Conservation (phyloP, 2,797 vertebrate species). For the Malacoraja senta region DNA sequence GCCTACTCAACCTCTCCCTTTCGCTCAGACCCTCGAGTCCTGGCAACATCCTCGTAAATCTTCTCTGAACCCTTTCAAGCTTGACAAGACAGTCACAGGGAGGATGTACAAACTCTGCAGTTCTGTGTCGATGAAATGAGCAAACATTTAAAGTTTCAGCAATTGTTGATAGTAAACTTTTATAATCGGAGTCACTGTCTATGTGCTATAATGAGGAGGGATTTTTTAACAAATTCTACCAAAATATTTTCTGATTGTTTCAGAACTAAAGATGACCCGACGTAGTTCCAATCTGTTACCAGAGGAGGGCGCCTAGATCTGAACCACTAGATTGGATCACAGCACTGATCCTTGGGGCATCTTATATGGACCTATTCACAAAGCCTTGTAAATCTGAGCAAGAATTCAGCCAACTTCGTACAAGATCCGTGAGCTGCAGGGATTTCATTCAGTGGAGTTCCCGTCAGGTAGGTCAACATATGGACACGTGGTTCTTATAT, state of each 20-base stretch:
- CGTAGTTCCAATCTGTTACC: neutral
- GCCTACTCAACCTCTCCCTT: too few species aligned
- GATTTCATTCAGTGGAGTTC: conserved; percentile 62
- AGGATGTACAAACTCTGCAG: too few species aligned
- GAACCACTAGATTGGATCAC: neutral
- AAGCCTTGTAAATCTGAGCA: conserved; percentile 66
- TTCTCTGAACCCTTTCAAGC: too few species aligned
- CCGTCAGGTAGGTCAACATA: conserved; percentile 79
- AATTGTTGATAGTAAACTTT: neutral
- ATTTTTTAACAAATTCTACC: neutral
- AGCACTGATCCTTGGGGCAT: too few species aligned
- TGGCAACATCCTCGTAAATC: too few species aligned
- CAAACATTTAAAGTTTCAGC: neutral
- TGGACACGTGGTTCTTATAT: conserved; percentile 67
- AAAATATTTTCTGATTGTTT: neutral
- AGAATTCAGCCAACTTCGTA: conserved; percentile 71
- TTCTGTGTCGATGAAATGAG: too few species aligned
- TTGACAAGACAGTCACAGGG: too few species aligned
- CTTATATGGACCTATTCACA: conserved; percentile 46
- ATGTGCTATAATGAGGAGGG: neutral
- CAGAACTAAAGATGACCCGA: neutral
- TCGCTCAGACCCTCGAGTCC: too few species aligned
- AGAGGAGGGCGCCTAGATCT: neutral
- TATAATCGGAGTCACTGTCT: neutral
- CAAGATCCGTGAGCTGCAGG: conserved; percentile 56